Evolutionary conservation across 2,113 vertebrate genomes (phyloP).

Genomic region (Catharus bicknelli): DNA sequence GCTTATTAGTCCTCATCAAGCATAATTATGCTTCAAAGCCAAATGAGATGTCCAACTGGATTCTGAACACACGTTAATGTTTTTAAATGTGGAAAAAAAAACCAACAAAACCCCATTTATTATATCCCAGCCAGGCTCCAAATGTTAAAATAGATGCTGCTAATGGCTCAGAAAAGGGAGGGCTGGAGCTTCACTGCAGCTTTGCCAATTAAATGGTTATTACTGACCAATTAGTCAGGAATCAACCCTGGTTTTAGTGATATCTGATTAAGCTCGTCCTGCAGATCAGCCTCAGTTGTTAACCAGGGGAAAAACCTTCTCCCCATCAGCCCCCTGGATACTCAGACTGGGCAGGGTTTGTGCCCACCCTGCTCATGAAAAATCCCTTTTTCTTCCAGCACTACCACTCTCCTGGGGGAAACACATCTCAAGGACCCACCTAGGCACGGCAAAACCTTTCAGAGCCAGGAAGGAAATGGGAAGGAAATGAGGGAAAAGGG

Average conservation of each 20-base stretch:
- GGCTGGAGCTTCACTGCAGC: background rate
- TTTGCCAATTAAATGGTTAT: conserved; percentile 37
- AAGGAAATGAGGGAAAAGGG: conserved; percentile 42
- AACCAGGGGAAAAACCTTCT: background rate
- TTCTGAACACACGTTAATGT: background rate
- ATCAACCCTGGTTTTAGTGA: background rate
- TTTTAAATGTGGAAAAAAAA: background rate
- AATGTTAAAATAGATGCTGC: background rate
- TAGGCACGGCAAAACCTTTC: background rate
- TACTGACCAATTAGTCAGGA: conserved; percentile 36
- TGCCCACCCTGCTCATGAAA: background rate
- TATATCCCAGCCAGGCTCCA: background rate
- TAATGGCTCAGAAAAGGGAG: background rate
- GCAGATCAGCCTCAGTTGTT: background rate
- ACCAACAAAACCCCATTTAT: background rate
- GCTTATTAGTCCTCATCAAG: conserved; percentile 54
- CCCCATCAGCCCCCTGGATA: accelerated
- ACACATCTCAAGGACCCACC: background rate
- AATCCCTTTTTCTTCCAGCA: background rate
- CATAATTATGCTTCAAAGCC: conserved; percentile 46
- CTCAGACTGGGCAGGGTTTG: background rate
- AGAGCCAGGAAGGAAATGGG: background rate
- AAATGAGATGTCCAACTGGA: conserved; percentile 18
- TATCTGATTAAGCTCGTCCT: background rate
- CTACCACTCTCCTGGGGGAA: background rate